Evolutionary conservation across 2,888 invertebrate species (phyloP).

Genomic region (Lycaena phlaeas): DNA sequence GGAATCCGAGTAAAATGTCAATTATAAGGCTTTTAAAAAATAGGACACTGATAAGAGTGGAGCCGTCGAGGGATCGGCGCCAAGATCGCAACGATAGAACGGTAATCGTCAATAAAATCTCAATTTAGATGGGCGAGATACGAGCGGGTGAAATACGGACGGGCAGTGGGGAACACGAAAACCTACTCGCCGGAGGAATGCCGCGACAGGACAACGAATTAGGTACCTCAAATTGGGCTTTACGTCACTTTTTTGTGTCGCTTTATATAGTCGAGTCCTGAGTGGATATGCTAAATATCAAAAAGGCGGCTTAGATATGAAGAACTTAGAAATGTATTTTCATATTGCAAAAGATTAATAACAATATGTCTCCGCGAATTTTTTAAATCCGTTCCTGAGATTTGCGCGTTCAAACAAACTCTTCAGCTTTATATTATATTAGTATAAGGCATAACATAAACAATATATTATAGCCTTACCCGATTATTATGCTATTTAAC

Average conservation of each 20-base stretch:
- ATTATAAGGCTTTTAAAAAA: constrained; percentile 10
- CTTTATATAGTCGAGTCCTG: too few relatives aligned
- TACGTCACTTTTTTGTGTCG: constrained; percentile 34
- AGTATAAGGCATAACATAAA: too few relatives aligned
- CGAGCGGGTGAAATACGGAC: constrained; percentile 68
- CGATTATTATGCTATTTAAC: too few relatives aligned
- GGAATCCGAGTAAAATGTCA: constrained; percentile 2
- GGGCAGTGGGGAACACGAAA: constrained; percentile 64
- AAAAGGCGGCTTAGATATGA: too few relatives aligned
- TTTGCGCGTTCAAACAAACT: too few relatives aligned
- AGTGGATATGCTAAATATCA: too few relatives aligned
- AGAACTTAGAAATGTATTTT: too few relatives aligned
- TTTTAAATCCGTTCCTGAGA: too few relatives aligned
- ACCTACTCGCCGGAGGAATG: constrained; percentile 70
- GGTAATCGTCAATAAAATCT: constrained; percentile 74
- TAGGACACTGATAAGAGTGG: constrained; percentile 19
- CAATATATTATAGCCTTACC: too few relatives aligned
- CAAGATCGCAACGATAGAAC: constrained; percentile 73
- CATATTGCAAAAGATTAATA: too few relatives aligned
- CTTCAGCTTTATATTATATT: too few relatives aligned
- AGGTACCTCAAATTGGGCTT: constrained; percentile 43
- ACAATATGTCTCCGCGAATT: too few relatives aligned
- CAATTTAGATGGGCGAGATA: constrained; percentile 72
- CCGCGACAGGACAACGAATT: constrained; percentile 66
- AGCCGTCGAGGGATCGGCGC: constrained; percentile 44